Percentiles rank a stretch among this genome's conserved stretches.
These are phyloP conservation scores for Brachypalpus laphriformis DNA, from an alignment of 2,888 invertebrate species.

Conservation along the genomic window DNA sequence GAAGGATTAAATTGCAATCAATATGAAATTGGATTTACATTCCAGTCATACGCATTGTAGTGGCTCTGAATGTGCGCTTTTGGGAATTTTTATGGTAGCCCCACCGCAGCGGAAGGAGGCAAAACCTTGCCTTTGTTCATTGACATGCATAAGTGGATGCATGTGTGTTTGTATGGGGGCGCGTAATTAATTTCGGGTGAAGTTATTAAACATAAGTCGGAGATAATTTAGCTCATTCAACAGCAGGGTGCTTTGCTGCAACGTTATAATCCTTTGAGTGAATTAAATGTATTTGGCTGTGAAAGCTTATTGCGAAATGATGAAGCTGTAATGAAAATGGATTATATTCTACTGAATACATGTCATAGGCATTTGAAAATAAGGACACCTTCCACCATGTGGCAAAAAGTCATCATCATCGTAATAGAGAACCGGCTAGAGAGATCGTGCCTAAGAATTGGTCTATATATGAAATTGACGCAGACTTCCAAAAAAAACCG, in stretches of 20 bases:
- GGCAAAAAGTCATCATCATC: too few species aligned
- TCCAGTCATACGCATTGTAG: constrained; percentile 28
- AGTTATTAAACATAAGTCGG: constrained; percentile 56
- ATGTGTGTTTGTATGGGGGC: neutral
- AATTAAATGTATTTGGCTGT: constrained; percentile 40
- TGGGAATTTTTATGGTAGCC: constrained; percentile 18
- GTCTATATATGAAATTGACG: too few species aligned
- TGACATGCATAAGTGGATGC: neutral
- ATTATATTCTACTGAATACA: neutral
- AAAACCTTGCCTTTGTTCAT: constrained; percentile 14
- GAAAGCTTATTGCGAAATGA: constrained; percentile 26
- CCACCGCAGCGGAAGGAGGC: neutral
- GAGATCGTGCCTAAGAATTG: too few species aligned
- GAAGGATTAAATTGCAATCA: constrained; percentile 72
- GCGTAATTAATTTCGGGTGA: constrained; percentile 43
- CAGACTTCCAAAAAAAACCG: too few species aligned
- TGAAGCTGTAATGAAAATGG: neutral
- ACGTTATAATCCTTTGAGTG: constrained; percentile 48
- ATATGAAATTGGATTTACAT: constrained; percentile 72
- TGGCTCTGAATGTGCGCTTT: neutral
- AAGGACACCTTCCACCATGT: too few species aligned
- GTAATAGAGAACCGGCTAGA: too few species aligned
- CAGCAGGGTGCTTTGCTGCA: neutral
- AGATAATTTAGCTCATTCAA: constrained; percentile 45
- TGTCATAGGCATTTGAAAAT: too few species aligned